Evolutionary conservation across 2,113 vertebrate genomes (phyloP), one percentile per base, ranked within the genome.

Genomic region (Pterocles orientalis): DNA sequence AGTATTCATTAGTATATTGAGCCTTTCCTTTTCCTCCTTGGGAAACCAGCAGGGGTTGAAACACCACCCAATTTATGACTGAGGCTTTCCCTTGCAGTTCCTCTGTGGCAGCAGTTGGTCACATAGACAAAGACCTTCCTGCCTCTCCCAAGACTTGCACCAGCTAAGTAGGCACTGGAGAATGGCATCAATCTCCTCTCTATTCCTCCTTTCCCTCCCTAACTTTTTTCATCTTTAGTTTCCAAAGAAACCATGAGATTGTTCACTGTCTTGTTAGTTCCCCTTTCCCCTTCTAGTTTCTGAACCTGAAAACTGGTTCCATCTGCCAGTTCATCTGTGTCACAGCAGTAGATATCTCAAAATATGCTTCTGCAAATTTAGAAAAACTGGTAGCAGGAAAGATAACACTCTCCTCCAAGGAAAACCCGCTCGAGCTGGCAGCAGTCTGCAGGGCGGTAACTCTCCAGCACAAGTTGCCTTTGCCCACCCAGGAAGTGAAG

Each of bases 21-120:
- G 48, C 45, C 69, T 84, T 95, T 43, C 56, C 8, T 82, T 93
- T 33, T 56, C 77, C 78, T 81, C 48, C 18, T 0, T 79, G 56
- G 60, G 84, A 96, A 95, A 88, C 78, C 91, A 94, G 61, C 66
- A 56, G 26, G 78, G 78, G 5, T 58, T 95, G 81, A 76, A 88
- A 84, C 73, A 34, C 26, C 51, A 54, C 53, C 18, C 48, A 71
- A 1, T 92, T 91, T 65, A 60, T 68, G 61, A 54, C 78, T n/a
- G 48, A 89, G 87, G 73, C 75, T 95, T 95, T 68, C 78, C 47
- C 1, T 62, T 68, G 36, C 28, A 76, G 79, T 83, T 95, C 83
- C 89, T 95, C 47, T 70, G 66, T 45, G 73, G 70, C 57, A 78
- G 56, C 33, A 26, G 69, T 34, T 0, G 0, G 56, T 75, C 45